Base-by-base conservation (phyloP, 2,113 vertebrate genomes). In the Serinus canaria region DNA sequence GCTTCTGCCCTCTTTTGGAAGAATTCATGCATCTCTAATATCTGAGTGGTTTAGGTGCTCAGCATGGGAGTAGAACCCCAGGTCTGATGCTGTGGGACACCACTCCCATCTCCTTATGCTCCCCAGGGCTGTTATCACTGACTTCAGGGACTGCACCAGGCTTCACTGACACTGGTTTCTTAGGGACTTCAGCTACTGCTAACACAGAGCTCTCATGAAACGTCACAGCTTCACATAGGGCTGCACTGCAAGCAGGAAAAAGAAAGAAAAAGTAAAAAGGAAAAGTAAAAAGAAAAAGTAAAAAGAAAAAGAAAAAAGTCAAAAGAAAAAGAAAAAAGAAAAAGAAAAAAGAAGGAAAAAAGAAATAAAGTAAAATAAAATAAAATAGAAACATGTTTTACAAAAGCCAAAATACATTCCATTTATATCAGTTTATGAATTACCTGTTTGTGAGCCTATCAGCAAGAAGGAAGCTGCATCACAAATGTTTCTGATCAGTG, bases 1-100 rank as follows among this genome's bases (percentile, higher is more conserved):
- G 94, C 96, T 97, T 97, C 95, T 97, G 95, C 96, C 96, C 96
- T 97, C 97, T 97, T 93, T 97, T 97, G 97, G 96, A 95, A 96
- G 89, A 95, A 95, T 90, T 88, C 15, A 80, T 93, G 60, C 72
- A 97, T 89, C 93, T 96, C 76, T 47, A 70, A 94, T 11, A 47
- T 67, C 74, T 75, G 67, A 83, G 46, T 9, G 20, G 43, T 90
- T 73, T 58, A 89, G 93, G 87, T 73, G 43, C 76, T 93, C 59
- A 62, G 39, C 0, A 1, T 49, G 18, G 43, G 66, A 92, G 74
- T 25, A 78, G 39, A 88, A 86, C 24, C 43, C 63, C 59, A 53
- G 53, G 15, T 50, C 2, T 70, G 39, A 70, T 31, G 21, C 20
- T 37, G 27, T 8, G 3, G n/a, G 43, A 35, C 46, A 74, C 4